Percentiles rank a stretch among this genome's conserved stretches.
Evolutionary conservation across 2,888 invertebrate genomes (phyloP).

Genomic region (Halictus quadricinctus): DNA sequence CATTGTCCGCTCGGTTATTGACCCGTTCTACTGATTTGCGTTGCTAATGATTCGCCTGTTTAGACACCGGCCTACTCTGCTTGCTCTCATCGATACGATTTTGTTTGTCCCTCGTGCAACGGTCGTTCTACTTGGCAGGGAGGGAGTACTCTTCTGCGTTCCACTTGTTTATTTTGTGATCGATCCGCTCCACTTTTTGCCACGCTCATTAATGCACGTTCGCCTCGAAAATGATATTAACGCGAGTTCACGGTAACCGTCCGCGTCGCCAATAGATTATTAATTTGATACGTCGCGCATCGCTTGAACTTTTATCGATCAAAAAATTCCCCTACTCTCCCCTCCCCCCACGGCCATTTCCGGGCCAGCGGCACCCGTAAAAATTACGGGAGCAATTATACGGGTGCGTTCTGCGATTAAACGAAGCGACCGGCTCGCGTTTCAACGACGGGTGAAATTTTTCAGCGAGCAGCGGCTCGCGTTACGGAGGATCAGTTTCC

Average conservation of each 20-base stretch:
- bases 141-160: background rate
- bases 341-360: background rate
- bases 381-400: conserved; percentile 28
- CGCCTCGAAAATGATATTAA: background rate
- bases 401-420: conserved; percentile 32
- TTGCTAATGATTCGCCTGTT: background rate
- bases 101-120: background rate
- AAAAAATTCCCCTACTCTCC: background rate
- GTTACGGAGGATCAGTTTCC: conserved; percentile 64
- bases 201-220: background rate
- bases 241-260: background rate
- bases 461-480: conserved; percentile 48
- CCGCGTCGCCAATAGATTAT: background rate
- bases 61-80: background rate
- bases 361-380: background rate
- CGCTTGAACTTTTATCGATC: conserved; percentile 11
- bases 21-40: background rate
- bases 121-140: background rate
- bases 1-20: background rate
- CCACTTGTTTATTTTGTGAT: background rate
- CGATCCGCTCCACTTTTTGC: background rate
- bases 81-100: background rate
- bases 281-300: background rate
- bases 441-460: conserved; percentile 48
- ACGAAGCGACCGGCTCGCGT: conserved; percentile 28